Conservation (phyloP, 1,140 invertebrate species). For the Pseudachorutes palmiensis region DNA sequence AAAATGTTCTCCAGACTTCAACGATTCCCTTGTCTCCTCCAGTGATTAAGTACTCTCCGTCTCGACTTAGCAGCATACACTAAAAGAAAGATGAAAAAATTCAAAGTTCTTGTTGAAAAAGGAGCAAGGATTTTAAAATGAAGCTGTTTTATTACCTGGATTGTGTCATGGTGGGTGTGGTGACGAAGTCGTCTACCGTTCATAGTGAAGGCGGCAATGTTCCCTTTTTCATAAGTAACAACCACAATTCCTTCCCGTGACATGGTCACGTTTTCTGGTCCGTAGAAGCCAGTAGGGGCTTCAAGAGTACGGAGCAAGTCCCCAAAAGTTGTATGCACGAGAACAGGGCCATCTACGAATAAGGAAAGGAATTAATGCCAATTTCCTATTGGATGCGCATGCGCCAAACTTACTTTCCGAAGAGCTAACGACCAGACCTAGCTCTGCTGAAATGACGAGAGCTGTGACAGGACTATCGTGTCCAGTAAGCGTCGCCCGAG, state of each 20-base stretch:
- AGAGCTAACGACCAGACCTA: constrained; percentile 93
- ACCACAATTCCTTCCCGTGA: constrained; percentile 94
- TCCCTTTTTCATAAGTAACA: constrained; percentile 81
- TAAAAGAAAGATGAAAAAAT: constrained; percentile 45
- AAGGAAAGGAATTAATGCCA: no score
- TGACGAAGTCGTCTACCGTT: constrained; percentile 79
- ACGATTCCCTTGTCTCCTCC: constrained; percentile 94
- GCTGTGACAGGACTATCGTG: constrained; percentile 91
- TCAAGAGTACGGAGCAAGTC: constrained; percentile 89
- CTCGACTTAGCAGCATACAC: constrained; percentile 88
- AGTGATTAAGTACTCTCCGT: constrained; percentile 96
- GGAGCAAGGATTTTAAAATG: no score
- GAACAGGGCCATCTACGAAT: constrained; percentile 74
- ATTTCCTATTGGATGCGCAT: no score
- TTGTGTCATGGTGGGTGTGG: constrained; percentile 86
- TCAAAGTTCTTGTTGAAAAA: no score
- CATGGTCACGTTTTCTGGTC: constrained; percentile 84
- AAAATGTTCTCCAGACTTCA: constrained; percentile 96
- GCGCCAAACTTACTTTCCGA: constrained; percentile 75
- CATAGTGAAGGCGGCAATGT: constrained; percentile 85
- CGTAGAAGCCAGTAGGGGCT: constrained; percentile 64
- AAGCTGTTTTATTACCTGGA: no score
- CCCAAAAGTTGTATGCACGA: constrained; percentile 96
- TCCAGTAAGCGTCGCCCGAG: constrained; percentile 89
- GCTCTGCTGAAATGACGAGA: constrained; percentile 92